phyloP scores from a whole-genome alignment of 2,113 vertebrate species.

The Trematomus loennbergii region DNA sequence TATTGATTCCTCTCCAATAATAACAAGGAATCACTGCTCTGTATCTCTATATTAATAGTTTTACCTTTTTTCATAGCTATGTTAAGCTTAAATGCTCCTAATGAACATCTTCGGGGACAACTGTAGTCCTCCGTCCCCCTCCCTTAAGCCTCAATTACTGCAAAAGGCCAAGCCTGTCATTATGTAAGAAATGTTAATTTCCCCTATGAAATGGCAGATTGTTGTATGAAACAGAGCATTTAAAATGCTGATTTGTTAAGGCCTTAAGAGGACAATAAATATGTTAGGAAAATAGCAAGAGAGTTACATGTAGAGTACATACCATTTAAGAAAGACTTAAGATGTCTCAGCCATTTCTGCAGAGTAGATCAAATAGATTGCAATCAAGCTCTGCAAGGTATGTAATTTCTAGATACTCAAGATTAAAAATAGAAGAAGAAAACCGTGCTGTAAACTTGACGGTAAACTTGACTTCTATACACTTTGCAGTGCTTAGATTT shows the following conservation, averaged over 20 bases:
- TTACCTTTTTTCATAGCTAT: constrained; percentile 21
- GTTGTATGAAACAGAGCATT: constrained; percentile 66
- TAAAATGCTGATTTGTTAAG: constrained; percentile 76
- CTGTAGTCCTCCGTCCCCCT: constrained; percentile 51
- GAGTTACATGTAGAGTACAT: constrained; percentile 1
- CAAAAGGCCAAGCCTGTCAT: constrained; percentile 73
- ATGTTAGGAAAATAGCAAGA: constrained; percentile 10
- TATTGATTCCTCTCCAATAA: neutral
- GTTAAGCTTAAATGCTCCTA: constrained; percentile 38
- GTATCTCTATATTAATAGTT: constrained; percentile 24
- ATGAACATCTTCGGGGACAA: constrained; percentile 29
- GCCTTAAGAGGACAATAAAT: constrained; percentile 46
- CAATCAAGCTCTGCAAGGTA: constrained; percentile 50
- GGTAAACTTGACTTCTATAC: constrained; percentile 28
- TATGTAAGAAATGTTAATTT: constrained; percentile 72
- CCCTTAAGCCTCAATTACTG: constrained; percentile 74
- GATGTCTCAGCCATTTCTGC: constrained; percentile 25
- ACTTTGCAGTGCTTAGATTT: constrained; percentile 22
- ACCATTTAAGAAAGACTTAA: constrained; percentile 35
- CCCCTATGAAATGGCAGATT: constrained; percentile 72
- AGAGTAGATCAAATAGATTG: constrained; percentile 66
- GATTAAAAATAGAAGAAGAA: constrained; percentile 38
- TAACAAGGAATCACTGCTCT: neutral
- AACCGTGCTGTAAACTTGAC: neutral
- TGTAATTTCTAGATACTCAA: constrained; percentile 29